Percentiles rank a stretch among this genome's conserved stretches.
Evolutionary conservation across 1,140 invertebrate species (phyloP).

Genomic region (Pteromalus puparum): DNA sequence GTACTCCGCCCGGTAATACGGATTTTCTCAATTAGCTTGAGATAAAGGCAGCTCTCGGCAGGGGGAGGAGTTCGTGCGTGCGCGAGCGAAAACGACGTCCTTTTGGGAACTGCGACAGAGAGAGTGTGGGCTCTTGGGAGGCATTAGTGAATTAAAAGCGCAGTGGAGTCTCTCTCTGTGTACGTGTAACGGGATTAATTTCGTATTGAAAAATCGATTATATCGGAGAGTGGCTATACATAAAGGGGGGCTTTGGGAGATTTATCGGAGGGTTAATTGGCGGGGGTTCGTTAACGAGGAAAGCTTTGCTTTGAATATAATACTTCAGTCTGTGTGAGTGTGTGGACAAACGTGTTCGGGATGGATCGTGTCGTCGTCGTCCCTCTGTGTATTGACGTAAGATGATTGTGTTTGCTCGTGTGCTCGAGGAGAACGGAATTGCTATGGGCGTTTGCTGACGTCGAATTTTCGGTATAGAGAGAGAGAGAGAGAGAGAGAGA

Average conservation of each 20-base stretch:
- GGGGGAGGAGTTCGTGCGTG: not conserved
- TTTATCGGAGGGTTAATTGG: slow-evolving; percentile 1
- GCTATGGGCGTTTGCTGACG: too few species aligned
- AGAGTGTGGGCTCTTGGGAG: not conserved
- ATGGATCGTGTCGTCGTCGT: too few species aligned
- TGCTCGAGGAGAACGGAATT: too few species aligned
- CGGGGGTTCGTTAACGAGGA: not conserved
- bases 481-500: too few species aligned
- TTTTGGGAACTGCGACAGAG: not conserved
- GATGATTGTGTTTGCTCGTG: too few species aligned
- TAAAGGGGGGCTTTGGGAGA: not conserved
- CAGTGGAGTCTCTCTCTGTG: not conserved
- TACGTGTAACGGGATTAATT: not conserved
- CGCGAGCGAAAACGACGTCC: not conserved
- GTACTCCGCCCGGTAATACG: not conserved
- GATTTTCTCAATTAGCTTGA: not conserved
- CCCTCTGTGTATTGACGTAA: too few species aligned
- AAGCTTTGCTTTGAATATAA: not conserved
- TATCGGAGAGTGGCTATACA: not conserved
- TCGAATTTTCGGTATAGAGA: too few species aligned
- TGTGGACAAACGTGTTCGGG: not conserved
- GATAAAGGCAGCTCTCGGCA: not conserved
- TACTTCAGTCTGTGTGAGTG: too few species aligned
- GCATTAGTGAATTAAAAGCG: not conserved
- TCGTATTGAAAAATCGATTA: not conserved